These are phyloP conservation scores for Hippocampus comes DNA, from an alignment of 2,113 vertebrate genomes.

Conservation along the genomic window DNA sequence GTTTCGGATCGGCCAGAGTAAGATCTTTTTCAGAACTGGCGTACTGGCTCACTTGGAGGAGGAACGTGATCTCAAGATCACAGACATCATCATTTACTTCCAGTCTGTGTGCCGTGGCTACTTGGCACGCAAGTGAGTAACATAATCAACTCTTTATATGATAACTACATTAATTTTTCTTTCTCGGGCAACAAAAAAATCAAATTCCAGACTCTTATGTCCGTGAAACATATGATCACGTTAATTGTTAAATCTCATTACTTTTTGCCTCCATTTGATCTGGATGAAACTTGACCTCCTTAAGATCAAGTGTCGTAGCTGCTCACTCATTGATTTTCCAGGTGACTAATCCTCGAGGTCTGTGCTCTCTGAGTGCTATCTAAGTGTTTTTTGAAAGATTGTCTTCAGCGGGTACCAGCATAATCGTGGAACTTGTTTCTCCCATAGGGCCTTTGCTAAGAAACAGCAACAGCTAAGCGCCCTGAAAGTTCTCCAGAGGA, in stretches of 20 bases:
- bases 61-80: slow-evolving; percentile 96
- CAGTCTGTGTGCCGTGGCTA: slow-evolving; percentile 95
- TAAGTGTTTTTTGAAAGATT: background rate
- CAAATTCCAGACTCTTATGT: too few species aligned
- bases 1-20: slow-evolving; percentile 97
- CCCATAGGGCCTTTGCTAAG: slow-evolving; percentile 87
- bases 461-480: slow-evolving; percentile 97
- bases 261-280: background rate
- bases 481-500: slow-evolving; percentile 94
- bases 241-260: background rate
- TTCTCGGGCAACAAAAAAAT: background rate
- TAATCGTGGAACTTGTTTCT: slow-evolving; percentile 5
- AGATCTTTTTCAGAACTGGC: slow-evolving; percentile 97
- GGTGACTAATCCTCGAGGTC: background rate
- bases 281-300: background rate
- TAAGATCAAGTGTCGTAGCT: background rate
- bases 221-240: background rate
- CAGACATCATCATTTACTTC: slow-evolving; percentile 97
- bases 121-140: slow-evolving; percentile 91
- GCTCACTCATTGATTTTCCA: background rate
- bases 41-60: slow-evolving; percentile 96
- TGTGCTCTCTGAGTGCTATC: background rate
- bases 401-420: background rate
- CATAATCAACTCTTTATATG: background rate
- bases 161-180: background rate